phyloP scores from a whole-genome alignment of 2,797 vertebrate genomes.

The Scolopax rusticola region DNA sequence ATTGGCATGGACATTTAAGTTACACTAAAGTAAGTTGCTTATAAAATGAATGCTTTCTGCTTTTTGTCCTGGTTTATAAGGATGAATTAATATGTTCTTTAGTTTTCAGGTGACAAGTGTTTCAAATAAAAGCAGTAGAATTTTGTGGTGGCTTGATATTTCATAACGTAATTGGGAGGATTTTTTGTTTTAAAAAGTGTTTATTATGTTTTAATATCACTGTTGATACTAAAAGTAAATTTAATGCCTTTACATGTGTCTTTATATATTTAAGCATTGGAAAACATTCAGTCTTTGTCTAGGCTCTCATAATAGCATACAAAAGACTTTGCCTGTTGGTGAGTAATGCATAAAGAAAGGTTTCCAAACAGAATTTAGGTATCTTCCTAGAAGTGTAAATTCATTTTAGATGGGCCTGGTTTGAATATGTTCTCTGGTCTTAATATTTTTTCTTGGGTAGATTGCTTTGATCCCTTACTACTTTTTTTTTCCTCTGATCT shows the following conservation, averaged over 20 bases:
- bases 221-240: constrained; percentile 64
- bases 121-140: neutral
- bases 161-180: neutral
- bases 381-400: constrained; percentile 62
- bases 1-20: neutral
- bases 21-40: neutral
- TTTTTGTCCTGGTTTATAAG: neutral
- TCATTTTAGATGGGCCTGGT: constrained; percentile 53
- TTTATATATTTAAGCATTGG: constrained; percentile 41
- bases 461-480: constrained; percentile 32
- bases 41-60: neutral
- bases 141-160: neutral
- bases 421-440: constrained; percentile 24
- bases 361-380: constrained; percentile 60
- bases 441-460: constrained; percentile 50
- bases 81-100: neutral
- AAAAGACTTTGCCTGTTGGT: constrained; percentile 60
- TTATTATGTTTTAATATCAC: constrained; percentile 51
- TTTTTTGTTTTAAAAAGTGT: constrained; percentile 13
- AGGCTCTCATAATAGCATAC: constrained; percentile 9
- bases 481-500: neutral
- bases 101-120: neutral
- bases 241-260: constrained; percentile 9
- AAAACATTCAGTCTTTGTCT: constrained; percentile 41
- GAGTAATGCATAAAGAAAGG: constrained; percentile 57